Base-by-base conservation (phyloP, 2,888 invertebrate species). In the Apotomis capreana region DNA sequence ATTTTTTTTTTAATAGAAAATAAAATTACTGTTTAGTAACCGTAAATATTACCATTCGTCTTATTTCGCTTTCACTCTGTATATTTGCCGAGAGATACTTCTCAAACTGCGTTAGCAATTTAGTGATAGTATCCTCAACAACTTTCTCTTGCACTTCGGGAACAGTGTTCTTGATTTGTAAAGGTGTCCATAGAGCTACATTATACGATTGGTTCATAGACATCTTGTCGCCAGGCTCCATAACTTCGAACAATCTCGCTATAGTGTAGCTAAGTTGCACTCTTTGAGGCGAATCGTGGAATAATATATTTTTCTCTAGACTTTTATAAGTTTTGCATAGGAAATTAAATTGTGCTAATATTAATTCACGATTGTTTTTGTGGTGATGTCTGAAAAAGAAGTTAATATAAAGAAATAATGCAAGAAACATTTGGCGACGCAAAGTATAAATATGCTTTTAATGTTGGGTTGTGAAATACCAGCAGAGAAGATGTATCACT, bases 241-340 rank as follows among this genome's bases (percentile, higher is more conserved):
- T 77, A 1, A 68, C 68, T 75, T 83, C 76, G 62, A 88, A 90
- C n/a, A 91, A 73, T 57, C 78, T 77, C 9, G 75, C 75, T 26
- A 92, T 80, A 0, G 84, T 84, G 37, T 80, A 74, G 2, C 77
- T 75, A 10, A 93, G 68, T 54, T 90, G 83, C 0, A 84, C 70
- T 76, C 80, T 77, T 80, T 91, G 92, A 0, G 89, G 90, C 0
- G 89, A 89, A 26, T 79, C 67, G 0, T 49, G 3, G 61, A 91
- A 89, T 58, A 78, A 54, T 12, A 54, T 54, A 4, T 82, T 76
- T 0, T 65, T 74, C 69, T 86, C 83, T 4, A 91, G 70, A 54
- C 81, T 85, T 74, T 87, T 81, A 70, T 89, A 89, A 4, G 84
- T 82, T 69, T 83, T 81, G 75, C 88, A 83, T 3, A 92, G 77